Percentiles rank a stretch among this genome's conserved stretches.
Conservation (phyloP, 2,888 invertebrate species). For the Orthonevra nobilis region DNA sequence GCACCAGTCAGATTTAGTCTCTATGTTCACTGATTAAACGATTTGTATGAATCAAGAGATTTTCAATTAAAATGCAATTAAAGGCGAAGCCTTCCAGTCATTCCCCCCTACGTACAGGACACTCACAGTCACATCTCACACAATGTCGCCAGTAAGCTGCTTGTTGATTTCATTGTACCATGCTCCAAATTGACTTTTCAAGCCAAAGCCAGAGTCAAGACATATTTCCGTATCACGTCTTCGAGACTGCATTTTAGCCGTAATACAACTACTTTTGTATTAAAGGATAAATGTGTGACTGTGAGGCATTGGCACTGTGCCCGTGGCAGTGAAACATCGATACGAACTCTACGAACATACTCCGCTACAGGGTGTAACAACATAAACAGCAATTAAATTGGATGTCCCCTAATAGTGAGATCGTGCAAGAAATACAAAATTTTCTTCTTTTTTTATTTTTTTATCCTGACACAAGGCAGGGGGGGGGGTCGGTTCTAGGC, state of each 20-base stretch:
- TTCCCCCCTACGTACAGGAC: not conserved
- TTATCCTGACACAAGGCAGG: no score
- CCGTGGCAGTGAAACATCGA: not conserved
- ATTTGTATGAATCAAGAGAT: constrained; percentile 26
- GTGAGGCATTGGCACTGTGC: no score
- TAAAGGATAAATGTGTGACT: no score
- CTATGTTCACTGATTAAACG: no score
- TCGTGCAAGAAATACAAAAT: constrained; percentile 59
- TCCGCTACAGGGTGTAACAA: constrained; percentile 21
- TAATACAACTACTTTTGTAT: constrained; percentile 17
- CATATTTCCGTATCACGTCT: not conserved
- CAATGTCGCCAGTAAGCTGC: constrained; percentile 18
- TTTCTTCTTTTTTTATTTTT: not conserved
- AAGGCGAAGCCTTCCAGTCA: constrained; percentile 10
- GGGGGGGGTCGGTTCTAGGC: not conserved
- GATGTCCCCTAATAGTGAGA: constrained; percentile 68
- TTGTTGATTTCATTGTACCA: constrained; percentile 26
- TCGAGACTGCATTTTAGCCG: not conserved
- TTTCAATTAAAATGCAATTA: constrained; percentile 48
- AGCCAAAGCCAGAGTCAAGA: not conserved
- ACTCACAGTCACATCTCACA: constrained; percentile 1
- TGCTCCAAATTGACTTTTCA: not conserved
- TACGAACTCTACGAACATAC: no score
- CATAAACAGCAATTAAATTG: constrained; percentile 69
- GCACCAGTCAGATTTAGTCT: no score